A percentile compares a stretch with the other conserved stretches of the same genome.
Evolutionary conservation across 1,140 invertebrate genomes (phyloP).

Genomic region (Nymphalis io): DNA sequence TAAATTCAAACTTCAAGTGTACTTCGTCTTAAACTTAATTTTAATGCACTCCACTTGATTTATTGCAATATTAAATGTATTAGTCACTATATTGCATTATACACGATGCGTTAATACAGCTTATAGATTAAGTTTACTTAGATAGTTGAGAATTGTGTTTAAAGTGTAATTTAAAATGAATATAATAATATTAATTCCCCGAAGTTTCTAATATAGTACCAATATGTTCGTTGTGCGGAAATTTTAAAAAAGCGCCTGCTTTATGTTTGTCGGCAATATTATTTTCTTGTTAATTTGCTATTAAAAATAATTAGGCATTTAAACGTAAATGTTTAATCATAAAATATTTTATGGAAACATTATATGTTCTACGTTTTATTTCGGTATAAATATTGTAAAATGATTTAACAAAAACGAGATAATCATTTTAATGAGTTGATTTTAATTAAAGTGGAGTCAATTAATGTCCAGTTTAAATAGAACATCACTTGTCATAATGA

Average conservation of each 20-base stretch:
- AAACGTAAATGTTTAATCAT: neutral
- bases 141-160: too few species aligned
- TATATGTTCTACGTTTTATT: too few species aligned
- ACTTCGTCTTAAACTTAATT: slow-evolving; percentile 13
- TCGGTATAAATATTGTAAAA: too few species aligned
- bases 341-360: too few species aligned
- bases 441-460: too few species aligned
- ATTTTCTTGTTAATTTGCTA: neutral
- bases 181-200: too few species aligned
- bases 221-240: neutral
- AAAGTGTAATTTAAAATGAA: too few species aligned
- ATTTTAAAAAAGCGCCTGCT: neutral
- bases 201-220: too few species aligned
- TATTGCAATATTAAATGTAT: slow-evolving; percentile 8
- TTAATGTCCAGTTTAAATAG: neutral
- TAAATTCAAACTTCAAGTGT: slow-evolving; percentile 15
- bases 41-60: slow-evolving; percentile 20
- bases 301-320: neutral
- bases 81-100: slow-evolving; percentile 2
- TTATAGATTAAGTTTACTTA: neutral
- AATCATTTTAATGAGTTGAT: too few species aligned
- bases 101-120: neutral
- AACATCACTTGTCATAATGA: neutral
- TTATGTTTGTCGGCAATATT: neutral
- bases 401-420: too few species aligned